Evolutionary conservation across 2,888 invertebrate species (phyloP).

Genomic region (Lepidocyrtoides sp.): DNA sequence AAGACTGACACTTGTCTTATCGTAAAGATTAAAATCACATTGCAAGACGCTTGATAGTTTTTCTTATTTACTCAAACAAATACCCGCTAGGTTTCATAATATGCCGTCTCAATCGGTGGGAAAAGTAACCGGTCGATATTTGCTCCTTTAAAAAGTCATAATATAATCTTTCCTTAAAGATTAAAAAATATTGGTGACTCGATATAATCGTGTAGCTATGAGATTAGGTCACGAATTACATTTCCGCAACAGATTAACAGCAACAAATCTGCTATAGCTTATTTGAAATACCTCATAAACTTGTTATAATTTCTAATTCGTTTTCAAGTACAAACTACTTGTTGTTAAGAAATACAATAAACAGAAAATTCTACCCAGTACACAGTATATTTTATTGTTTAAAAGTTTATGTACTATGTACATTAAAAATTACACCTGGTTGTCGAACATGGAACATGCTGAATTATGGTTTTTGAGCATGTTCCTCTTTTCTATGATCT

Average conservation of each 20-base stretch:
- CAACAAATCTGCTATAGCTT: too few relatives aligned
- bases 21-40: neutral
- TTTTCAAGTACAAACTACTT: neutral
- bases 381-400: neutral
- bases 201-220: conserved; percentile 9
- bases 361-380: too few relatives aligned
- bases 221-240: conserved; percentile 55
- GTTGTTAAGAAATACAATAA: neutral
- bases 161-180: conserved; percentile 14
- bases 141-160: neutral
- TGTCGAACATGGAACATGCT: too few relatives aligned
- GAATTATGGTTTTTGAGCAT: neutral
- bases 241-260: too few relatives aligned
- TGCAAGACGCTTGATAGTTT: conserved; percentile 6
- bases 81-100: neutral
- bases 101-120: neutral
- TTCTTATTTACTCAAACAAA: neutral
- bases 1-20: conserved; percentile 35
- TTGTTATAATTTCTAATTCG: neutral
- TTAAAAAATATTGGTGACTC: neutral
- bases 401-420: too few relatives aligned
- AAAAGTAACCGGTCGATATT: conserved; percentile 22
- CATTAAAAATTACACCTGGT: neutral
- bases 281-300: neutral
- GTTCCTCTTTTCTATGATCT: neutral